Evolutionary conservation across 2,797 vertebrate species (phyloP), one percentile per base, ranked within the genome.

Genomic region (Brachyrhaphis roseni): DNA sequence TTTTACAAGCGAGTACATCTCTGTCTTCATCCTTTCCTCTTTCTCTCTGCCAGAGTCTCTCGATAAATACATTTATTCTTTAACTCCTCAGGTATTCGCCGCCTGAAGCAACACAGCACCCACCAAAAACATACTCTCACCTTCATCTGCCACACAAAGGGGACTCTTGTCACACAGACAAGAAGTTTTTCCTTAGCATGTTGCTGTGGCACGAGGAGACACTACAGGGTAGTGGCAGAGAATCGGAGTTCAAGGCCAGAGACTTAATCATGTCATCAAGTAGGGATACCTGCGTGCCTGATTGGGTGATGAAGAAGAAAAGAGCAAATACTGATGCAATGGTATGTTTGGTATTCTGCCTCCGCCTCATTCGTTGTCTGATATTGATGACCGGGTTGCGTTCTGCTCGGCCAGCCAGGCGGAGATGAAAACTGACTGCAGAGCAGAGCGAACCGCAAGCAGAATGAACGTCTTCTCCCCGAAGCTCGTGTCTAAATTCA

Each of bases 1-100:
- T 89, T 88, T 89, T 39, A 90, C 39, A 2, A 76, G 36, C 1
- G 8, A 81, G 78, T 82, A 82, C 74, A 85, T 82, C 57, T 82
- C 53, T 59, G 59, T 84, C 64, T 76, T 57, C 80, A 57, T 84
- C 78, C 10, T 39, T 23, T 13, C 46, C 34, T 39, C 72, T 49
- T 0, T 72, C 64, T 78, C 15, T 73, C 79, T 79, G 57, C 36
- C 70, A 7, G 72, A 18, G 4, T 78, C 62, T 26, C n/a, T 53
- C 80, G 43, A 49, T 79, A 81, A 75, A 80, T 47, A 49, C 53
- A 57, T 79, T 74, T 41, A 78, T 81, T 72, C 64, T 70, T 59
- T 10, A 62, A 34, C 76, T 86, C 0, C 23, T 49, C 0, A 75
- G 62, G 39, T 74, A 49, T 84, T 75, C 72, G 39, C 66, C 20